Percentiles rank a stretch among this genome's conserved stretches.
Evolutionary conservation across 2,113 vertebrate species (phyloP).

Genomic region (Alethe diademata): DNA sequence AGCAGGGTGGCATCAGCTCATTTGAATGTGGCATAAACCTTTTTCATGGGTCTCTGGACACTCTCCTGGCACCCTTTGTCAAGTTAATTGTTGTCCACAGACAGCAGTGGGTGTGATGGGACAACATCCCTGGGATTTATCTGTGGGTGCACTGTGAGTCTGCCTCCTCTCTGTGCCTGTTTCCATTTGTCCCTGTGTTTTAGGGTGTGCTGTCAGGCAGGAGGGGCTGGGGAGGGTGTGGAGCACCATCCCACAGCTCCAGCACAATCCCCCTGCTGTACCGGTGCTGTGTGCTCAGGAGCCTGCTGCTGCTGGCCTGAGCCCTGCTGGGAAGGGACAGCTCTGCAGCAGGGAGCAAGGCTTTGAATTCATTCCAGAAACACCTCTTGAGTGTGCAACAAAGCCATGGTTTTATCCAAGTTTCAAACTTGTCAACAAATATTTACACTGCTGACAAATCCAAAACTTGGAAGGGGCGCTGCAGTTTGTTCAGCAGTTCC

Average conservation of each 20-base stretch:
- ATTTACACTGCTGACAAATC: neutral
- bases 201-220: neutral
- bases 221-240: neutral
- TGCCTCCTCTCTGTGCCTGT: neutral
- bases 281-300: neutral
- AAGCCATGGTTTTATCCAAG: neutral
- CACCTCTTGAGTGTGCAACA: neutral
- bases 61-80: constrained; percentile 29
- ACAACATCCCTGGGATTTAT: neutral
- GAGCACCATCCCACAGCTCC: neutral
- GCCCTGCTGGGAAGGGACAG: neutral
- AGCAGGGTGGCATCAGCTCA: neutral
- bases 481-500: neutral
- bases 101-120: constrained; percentile 12
- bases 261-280: neutral
- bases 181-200: neutral
- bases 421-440: neutral
- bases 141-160: neutral
- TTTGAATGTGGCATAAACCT: constrained; percentile 34
- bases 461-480: neutral
- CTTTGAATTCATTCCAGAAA: neutral
- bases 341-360: neutral
- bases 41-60: constrained; percentile 14
- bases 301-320: rapidly evolving
- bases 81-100: constrained; percentile 32